Evolutionary conservation across 2,797 vertebrate genomes (phyloP).

Genomic region (Benthosema pterotum): DNA sequence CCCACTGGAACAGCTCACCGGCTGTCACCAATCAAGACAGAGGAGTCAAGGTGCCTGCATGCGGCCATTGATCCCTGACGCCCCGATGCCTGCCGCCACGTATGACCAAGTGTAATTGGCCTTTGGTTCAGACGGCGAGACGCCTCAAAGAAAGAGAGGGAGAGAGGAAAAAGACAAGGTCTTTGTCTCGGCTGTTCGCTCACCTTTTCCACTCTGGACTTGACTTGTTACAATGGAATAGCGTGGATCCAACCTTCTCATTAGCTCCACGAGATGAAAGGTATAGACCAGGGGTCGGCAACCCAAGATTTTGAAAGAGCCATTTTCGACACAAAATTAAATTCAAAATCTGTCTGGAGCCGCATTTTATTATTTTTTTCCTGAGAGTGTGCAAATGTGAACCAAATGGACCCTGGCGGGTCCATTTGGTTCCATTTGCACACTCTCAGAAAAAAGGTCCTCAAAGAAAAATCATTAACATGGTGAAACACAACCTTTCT

Average conservation of each 20-base stretch:
- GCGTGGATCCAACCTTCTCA: constrained; percentile 39
- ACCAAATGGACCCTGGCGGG: too few species aligned
- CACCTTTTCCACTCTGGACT: constrained; percentile 33
- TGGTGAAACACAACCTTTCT: too few species aligned
- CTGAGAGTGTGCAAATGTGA: too few species aligned
- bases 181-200: constrained; percentile 13
- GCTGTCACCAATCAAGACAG: constrained; percentile 52
- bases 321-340: too few species aligned
- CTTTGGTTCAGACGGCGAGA: constrained; percentile 50
- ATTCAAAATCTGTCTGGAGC: too few species aligned
- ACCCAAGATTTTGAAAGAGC: too few species aligned
- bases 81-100: neutral
- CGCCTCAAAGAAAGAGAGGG: neutral
- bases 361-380: too few species aligned
- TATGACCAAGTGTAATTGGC: neutral
- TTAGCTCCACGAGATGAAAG: constrained; percentile 6
- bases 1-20: constrained; percentile 46
- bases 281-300: too few species aligned
- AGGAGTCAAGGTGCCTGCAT: constrained; percentile 51
- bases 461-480: too few species aligned
- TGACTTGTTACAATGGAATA: constrained; percentile 26
- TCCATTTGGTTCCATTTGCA: too few species aligned
- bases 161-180: too few species aligned
- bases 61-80: constrained; percentile 36
- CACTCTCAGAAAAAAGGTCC: too few species aligned